Conservation (phyloP, 2,888 invertebrate species). For the Protophormia terraenovae region DNA sequence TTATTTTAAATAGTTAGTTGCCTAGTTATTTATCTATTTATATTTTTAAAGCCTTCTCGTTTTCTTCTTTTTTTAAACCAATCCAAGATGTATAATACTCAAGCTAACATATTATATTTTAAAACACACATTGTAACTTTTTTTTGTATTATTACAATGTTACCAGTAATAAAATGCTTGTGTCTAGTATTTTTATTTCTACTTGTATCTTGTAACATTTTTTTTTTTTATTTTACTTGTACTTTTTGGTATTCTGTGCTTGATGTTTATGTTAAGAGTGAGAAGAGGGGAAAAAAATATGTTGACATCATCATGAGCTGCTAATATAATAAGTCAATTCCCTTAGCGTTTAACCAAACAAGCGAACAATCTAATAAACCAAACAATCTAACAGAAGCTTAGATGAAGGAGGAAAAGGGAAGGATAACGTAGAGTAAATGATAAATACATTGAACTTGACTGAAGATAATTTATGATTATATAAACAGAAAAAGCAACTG, state of each 20-base stretch:
- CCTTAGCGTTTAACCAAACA: slow-evolving; percentile 47
- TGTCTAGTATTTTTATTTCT: background rate
- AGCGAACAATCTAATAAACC: slow-evolving; percentile 40
- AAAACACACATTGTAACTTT: background rate
- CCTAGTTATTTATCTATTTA: background rate
- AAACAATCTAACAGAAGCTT: slow-evolving; percentile 7
- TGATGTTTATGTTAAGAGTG: background rate
- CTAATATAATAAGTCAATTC: slow-evolving; percentile 56
- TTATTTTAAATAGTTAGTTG: slow-evolving; percentile 1
- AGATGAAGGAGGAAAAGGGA: background rate
- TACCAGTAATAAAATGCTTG: background rate
- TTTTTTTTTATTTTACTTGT: background rate
- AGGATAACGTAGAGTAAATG: background rate
- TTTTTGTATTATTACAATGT: background rate
- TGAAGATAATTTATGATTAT: no score
- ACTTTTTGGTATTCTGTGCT: background rate
- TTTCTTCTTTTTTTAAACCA: background rate
- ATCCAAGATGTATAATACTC: no score
- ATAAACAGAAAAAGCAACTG: no score
- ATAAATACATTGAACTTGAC: no score
- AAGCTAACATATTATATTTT: no score
- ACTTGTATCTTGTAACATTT: background rate
- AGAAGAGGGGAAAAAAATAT: background rate
- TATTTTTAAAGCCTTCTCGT: background rate
- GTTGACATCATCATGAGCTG: slow-evolving; percentile 53